These are phyloP conservation scores for Trachelus tabidus DNA, from an alignment of 2,888 invertebrate species.

Conservation along the genomic window DNA sequence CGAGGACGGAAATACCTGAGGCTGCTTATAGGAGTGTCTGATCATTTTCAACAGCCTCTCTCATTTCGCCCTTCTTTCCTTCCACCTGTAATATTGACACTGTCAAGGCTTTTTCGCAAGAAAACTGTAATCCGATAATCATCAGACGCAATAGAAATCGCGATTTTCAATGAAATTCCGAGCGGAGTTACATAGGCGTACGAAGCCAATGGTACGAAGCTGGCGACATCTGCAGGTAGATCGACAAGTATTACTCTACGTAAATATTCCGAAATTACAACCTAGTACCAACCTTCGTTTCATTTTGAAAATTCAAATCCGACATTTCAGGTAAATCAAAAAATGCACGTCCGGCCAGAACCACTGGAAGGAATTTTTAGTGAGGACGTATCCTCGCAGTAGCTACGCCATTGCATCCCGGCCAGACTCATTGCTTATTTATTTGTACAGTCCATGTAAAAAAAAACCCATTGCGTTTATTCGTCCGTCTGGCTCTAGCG, in stretches of 20 bases:
- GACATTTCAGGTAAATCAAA: background rate
- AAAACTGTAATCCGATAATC: background rate
- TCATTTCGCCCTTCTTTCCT: background rate
- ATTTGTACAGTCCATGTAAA: background rate
- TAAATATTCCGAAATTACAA: background rate
- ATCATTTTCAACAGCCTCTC: background rate
- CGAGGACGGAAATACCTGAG: background rate
- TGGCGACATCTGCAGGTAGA: background rate
- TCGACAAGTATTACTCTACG: background rate
- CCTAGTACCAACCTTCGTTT: background rate
- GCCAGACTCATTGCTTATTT: background rate
- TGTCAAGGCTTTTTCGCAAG: background rate
- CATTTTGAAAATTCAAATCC: background rate
- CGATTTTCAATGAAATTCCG: background rate
- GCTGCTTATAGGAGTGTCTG: background rate
- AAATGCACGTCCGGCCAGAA: background rate
- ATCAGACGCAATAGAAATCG: background rate
- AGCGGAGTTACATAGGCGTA: background rate
- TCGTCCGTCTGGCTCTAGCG: background rate
- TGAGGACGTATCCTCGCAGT: background rate
- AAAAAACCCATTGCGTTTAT: background rate
- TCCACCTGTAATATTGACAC: background rate
- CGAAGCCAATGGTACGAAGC: background rate
- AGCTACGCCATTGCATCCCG: background rate
- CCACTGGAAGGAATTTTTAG: background rate